A percentile compares a stretch with the other conserved stretches of the same genome.
Conservation (phyloP, 2,797 vertebrate genomes). For the Onychomys arenicola region DNA sequence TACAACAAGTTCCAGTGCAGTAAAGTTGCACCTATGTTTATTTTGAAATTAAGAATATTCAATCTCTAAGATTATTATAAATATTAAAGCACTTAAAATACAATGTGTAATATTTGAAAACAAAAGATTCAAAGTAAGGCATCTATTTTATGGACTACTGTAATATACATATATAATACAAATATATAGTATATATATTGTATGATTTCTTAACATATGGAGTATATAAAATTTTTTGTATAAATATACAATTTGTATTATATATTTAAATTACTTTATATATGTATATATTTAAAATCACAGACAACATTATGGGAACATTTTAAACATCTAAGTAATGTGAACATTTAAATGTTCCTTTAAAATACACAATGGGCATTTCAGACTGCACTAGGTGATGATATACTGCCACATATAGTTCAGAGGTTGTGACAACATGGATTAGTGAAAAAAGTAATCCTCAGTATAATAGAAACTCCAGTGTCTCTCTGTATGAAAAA, state of each 20-base stretch:
- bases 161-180: neutral
- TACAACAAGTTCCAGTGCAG: slow-evolving; percentile 3
- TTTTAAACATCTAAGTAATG: slow-evolving; percentile 15
- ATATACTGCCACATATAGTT: neutral
- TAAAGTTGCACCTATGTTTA: neutral
- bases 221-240: neutral
- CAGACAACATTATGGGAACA: neutral
- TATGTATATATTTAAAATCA: neutral
- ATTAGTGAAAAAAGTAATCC: neutral
- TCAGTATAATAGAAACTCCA: neutral
- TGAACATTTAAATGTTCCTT: slow-evolving; percentile 34
- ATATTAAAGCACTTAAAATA: neutral
- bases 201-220: neutral
- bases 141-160: neutral
- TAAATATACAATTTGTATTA: neutral
- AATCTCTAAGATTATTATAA: neutral
- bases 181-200: neutral
- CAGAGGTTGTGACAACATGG: neutral
- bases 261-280: neutral
- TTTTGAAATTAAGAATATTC: neutral
- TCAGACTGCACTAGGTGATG: neutral
- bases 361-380: neutral
- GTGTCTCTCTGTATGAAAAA: neutral
- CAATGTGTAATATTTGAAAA: neutral
- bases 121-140: neutral